These are phyloP conservation scores for Ptilonorhynchus violaceus DNA, from an alignment of 2,113 vertebrate genomes.

Conservation along the genomic window DNA sequence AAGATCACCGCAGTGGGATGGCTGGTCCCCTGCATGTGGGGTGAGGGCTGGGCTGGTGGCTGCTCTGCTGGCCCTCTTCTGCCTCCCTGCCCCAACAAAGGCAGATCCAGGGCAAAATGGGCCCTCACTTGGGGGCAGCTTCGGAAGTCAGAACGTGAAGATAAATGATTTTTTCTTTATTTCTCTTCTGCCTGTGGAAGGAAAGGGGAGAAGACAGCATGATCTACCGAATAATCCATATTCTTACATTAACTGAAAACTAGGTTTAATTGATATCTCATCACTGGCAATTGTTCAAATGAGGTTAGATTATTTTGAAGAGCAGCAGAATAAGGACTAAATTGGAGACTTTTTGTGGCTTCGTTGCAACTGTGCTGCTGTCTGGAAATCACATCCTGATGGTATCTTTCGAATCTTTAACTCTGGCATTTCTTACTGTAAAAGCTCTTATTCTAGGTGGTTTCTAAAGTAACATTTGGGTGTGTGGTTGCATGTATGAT, in stretches of 20 bases:
- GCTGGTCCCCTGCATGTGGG: not conserved
- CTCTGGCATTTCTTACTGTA: not conserved
- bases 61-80: not conserved
- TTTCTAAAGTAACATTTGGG: not conserved
- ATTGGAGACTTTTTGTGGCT: not conserved
- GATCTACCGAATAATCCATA: not conserved
- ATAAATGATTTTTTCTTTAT: conserved; percentile 54
- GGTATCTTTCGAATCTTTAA: not conserved
- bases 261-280: not conserved
- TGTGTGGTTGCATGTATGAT: no score
- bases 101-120: not conserved
- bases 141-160: conserved; percentile 39
- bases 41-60: not conserved
- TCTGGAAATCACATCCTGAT: not conserved
- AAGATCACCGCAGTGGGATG: rapidly evolving
- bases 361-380: not conserved
- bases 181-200: conserved; percentile 45
- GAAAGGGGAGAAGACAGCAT: not conserved
- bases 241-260: not conserved
- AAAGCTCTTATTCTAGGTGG: not conserved
- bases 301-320: not conserved
- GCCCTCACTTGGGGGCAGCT: not conserved
- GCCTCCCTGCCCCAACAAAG: not conserved
- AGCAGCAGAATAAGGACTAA: not conserved
- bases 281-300: not conserved